phyloP scores from a whole-genome alignment of 2,113 vertebrate species.

The Condylura cristata region DNA sequence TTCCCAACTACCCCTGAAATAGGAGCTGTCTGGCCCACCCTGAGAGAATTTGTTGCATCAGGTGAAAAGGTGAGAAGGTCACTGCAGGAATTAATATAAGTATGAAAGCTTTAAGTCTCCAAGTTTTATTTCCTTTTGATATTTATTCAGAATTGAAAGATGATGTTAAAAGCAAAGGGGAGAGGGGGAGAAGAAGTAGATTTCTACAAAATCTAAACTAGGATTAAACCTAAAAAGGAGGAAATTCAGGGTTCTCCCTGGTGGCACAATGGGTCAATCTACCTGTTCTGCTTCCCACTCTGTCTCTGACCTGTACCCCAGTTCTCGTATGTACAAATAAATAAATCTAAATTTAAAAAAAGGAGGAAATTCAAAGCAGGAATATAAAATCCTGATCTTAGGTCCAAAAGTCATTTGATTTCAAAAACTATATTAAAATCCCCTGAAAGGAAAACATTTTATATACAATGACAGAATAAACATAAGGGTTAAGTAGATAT shows the following conservation, averaged over 20 bases:
- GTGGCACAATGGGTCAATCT: too few species aligned
- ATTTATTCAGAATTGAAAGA: background rate
- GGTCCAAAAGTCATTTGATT: slow-evolving; percentile 25
- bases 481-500: background rate
- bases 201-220: background rate
- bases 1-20: background rate
- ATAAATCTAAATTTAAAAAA: too few species aligned
- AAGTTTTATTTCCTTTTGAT: background rate
- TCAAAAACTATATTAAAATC: slow-evolving; percentile 20
- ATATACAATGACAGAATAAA: background rate
- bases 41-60: background rate
- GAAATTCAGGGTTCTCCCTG: too few species aligned
- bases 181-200: background rate
- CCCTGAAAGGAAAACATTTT: background rate
- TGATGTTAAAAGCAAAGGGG: background rate
- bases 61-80: background rate
- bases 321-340: too few species aligned
- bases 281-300: too few species aligned
- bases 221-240: background rate
- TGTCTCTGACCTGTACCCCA: too few species aligned
- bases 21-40: background rate
- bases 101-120: background rate
- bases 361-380: slow-evolving; percentile 18
- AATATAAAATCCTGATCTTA: background rate
- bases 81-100: background rate